These are phyloP conservation scores for Polypterus bichir DNA, from an alignment of 2,113 vertebrate genomes.

Conservation along the genomic window DNA sequence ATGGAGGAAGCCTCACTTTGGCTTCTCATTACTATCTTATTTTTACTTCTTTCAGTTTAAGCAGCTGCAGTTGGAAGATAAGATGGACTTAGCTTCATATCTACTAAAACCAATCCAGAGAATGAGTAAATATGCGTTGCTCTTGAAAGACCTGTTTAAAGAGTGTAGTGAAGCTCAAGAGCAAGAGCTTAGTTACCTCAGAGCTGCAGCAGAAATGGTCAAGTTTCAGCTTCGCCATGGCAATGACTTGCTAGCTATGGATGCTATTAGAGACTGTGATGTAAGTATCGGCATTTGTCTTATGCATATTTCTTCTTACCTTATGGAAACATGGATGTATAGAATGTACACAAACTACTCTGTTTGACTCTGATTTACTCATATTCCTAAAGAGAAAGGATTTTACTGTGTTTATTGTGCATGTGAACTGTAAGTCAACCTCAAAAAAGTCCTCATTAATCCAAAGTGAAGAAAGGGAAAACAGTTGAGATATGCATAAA, in stretches of 20 bases:
- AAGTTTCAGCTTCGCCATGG: constrained; percentile 90
- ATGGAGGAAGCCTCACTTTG: background rate
- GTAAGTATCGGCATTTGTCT: constrained; percentile 40
- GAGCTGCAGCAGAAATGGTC: constrained; percentile 77
- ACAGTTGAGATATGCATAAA: too few relatives aligned
- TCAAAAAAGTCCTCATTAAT: too few relatives aligned
- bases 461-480: too few relatives aligned
- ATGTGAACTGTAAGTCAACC: too few relatives aligned
- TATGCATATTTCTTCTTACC: too few relatives aligned
- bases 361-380: too few relatives aligned
- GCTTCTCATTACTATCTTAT: background rate
- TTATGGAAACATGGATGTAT: too few relatives aligned
- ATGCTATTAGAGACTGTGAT: constrained; percentile 85
- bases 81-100: constrained; percentile 91
- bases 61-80: constrained; percentile 78
- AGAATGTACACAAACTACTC: too few relatives aligned
- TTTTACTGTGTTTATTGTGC: too few relatives aligned
- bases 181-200: constrained; percentile 74
- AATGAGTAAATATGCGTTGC: constrained; percentile 87
- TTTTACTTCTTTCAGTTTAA: constrained; percentile 55
- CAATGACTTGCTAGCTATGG: constrained; percentile 93
- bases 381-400: too few relatives aligned
- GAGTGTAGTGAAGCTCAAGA: constrained; percentile 68
- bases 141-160: constrained; percentile 86
- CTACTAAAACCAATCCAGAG: constrained; percentile 89